phyloP scores from a whole-genome alignment of 1,140 invertebrate species.

The Drosophila kepulauana region DNA sequence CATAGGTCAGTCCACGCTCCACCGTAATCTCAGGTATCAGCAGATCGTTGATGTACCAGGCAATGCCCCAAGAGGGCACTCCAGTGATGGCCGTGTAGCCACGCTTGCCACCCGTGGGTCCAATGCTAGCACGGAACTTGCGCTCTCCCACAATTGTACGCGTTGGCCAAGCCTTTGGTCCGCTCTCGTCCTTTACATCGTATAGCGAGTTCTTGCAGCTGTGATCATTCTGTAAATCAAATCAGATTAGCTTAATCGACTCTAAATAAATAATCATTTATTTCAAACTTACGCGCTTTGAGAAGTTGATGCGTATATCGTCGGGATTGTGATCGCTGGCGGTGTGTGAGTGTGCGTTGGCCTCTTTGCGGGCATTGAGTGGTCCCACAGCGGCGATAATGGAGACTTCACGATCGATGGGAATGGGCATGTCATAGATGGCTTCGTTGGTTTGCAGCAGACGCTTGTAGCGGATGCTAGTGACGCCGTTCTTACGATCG shows the following conservation, averaged over 20 bases:
- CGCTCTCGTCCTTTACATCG: slow-evolving; percentile 85
- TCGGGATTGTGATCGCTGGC: slow-evolving; percentile 89
- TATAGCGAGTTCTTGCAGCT: slow-evolving; percentile 84
- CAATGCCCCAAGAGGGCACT: slow-evolving; percentile 94
- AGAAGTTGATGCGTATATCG: slow-evolving; percentile 92
- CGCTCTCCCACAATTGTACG: slow-evolving; percentile 85
- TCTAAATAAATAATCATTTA: too few relatives aligned
- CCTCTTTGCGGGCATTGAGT: slow-evolving; percentile 91
- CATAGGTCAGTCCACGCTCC: slow-evolving; percentile 95
- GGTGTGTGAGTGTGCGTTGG: slow-evolving; percentile 91
- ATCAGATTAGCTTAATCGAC: background rate
- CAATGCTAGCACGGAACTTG: slow-evolving; percentile 91
- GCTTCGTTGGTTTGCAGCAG: slow-evolving; percentile 91
- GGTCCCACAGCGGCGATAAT: slow-evolving; percentile 96
- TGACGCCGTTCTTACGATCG: slow-evolving; percentile 91
- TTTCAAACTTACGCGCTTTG: slow-evolving; percentile 79
- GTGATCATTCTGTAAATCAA: slow-evolving; percentile 70
- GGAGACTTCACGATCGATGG: slow-evolving; percentile 88
- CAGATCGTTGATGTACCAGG: slow-evolving; percentile 97
- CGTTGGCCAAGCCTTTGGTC: slow-evolving; percentile 89
- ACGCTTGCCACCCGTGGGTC: slow-evolving; percentile 92
- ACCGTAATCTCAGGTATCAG: slow-evolving; percentile 96
- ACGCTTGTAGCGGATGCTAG: slow-evolving; percentile 92
- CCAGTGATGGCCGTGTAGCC: slow-evolving; percentile 93
- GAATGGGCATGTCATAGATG: slow-evolving; percentile 89